phyloP scores from a whole-genome alignment of 1,140 invertebrate genomes.

The Eupristina koningsbergeri region DNA sequence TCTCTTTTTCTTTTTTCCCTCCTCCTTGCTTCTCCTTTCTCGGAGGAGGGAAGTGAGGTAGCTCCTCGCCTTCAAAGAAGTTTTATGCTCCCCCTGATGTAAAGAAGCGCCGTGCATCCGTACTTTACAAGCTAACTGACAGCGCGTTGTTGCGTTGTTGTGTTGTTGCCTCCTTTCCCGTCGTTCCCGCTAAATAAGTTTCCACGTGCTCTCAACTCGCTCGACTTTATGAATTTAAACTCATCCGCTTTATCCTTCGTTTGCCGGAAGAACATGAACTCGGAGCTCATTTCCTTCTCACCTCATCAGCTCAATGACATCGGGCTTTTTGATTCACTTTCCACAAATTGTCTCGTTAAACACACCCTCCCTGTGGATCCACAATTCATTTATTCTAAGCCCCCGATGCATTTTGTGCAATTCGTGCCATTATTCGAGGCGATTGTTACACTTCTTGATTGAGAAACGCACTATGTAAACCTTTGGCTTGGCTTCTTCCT shows the following conservation, averaged over 20 bases:
- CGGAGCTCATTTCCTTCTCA: too few relatives aligned
- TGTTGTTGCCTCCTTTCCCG: constrained; percentile 11
- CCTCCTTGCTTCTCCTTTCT: constrained; percentile 37
- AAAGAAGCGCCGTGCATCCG: constrained; percentile 26
- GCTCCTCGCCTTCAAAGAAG: constrained; percentile 48
- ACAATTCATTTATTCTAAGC: too few relatives aligned
- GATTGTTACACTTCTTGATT: too few relatives aligned
- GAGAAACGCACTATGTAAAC: too few relatives aligned
- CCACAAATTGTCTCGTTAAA: too few relatives aligned
- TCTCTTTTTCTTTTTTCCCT: constrained; percentile 27
- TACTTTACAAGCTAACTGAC: constrained; percentile 39
- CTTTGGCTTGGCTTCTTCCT: too few relatives aligned
- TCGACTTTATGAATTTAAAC: constrained; percentile 34
- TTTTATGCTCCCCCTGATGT: constrained; percentile 42
- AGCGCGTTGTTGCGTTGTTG: too few relatives aligned
- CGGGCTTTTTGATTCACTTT: too few relatives aligned
- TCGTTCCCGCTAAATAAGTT: constrained; percentile 44
- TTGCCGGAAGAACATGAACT: background rate
- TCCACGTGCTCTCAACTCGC: background rate
- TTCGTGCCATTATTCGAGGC: too few relatives aligned
- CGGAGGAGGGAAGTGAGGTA: constrained; percentile 34
- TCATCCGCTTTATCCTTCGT: background rate
- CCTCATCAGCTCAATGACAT: too few relatives aligned
- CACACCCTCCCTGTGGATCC: too few relatives aligned
- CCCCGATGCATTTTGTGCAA: too few relatives aligned